phyloP scores from a whole-genome alignment of 2,888 invertebrate species.

The Synergus japonicus region DNA sequence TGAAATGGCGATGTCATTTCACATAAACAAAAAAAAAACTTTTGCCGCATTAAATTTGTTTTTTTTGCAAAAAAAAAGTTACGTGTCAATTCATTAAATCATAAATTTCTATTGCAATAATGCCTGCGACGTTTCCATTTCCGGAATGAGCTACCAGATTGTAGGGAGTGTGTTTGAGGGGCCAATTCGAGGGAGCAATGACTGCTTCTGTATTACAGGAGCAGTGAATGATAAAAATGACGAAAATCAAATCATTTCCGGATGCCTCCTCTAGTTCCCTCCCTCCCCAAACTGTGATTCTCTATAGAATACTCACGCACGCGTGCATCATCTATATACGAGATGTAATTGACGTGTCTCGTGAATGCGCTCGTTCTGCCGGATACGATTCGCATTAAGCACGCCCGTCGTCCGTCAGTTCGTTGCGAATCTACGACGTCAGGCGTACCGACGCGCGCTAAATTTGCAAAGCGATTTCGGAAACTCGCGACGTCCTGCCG shows the following conservation, averaged over 20 bases:
- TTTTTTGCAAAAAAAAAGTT: too few relatives aligned
- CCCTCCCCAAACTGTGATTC: neutral
- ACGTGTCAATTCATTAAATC: conserved; percentile 7
- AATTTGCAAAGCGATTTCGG: conserved; percentile 58
- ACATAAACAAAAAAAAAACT: too few relatives aligned
- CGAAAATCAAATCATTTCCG: conserved; percentile 68
- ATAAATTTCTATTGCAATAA: conserved; percentile 1
- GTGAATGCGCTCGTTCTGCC: conserved; percentile 70
- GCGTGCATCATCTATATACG: conserved; percentile 64
- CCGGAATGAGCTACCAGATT: conserved; percentile 23
- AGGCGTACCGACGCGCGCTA: conserved; percentile 58
- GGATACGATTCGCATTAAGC: conserved; percentile 71
- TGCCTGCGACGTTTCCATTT: conserved; percentile 47
- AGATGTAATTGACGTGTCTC: conserved; percentile 70
- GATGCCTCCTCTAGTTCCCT: conserved; percentile 29
- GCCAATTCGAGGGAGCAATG: conserved; percentile 51
- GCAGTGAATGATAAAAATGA: conserved; percentile 63
- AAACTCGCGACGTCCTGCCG: conserved; percentile 50
- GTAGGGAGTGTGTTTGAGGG: conserved; percentile 58
- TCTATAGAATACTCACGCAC: conserved; percentile 19
- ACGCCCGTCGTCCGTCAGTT: conserved; percentile 66
- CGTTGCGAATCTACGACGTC: conserved; percentile 49
- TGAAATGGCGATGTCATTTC: too few relatives aligned
- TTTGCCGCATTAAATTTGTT: too few relatives aligned
- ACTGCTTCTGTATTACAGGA: conserved; percentile 27